phyloP scores from a whole-genome alignment of 2,113 vertebrate genomes.

The Phylloscopus trochilus region DNA sequence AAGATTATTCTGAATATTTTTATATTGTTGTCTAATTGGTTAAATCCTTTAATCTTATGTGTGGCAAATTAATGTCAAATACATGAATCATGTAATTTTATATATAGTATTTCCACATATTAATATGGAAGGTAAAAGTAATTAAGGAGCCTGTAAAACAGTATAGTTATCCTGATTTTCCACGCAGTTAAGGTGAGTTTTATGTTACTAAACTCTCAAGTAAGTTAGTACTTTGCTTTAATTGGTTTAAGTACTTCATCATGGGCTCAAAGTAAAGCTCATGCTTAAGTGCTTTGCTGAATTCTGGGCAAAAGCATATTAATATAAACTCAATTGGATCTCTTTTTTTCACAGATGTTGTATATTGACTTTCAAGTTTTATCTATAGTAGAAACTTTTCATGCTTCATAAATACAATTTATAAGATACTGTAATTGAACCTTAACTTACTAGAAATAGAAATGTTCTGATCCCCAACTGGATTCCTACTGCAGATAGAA shows the following conservation, averaged over 20 bases:
- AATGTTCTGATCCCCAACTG: not conserved
- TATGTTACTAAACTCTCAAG: not conserved
- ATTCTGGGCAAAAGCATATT: not conserved
- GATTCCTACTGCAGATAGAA: not conserved
- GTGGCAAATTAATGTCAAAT: not conserved
- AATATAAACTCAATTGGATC: not conserved
- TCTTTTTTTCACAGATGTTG: not conserved
- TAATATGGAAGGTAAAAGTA: not conserved
- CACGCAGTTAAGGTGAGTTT: not conserved
- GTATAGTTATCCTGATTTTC: not conserved
- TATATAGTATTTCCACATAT: not conserved
- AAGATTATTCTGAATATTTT: not conserved
- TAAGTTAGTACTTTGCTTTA: not conserved
- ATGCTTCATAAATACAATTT: not conserved
- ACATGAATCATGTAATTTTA: not conserved
- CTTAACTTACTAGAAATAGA: not conserved
- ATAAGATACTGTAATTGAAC: not conserved
- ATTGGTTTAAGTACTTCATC: not conserved
- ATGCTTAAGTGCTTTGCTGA: not conserved
- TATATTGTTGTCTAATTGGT: not conserved
- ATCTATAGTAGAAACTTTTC: not conserved
- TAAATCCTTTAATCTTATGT: not conserved
- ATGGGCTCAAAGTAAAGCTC: not conserved
- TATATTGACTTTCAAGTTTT: not conserved
- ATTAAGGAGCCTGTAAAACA: not conserved